Conservation (phyloP, 37 sponge, comb jelly and placozoan genomes). For the Geodia barretti region DNA sequence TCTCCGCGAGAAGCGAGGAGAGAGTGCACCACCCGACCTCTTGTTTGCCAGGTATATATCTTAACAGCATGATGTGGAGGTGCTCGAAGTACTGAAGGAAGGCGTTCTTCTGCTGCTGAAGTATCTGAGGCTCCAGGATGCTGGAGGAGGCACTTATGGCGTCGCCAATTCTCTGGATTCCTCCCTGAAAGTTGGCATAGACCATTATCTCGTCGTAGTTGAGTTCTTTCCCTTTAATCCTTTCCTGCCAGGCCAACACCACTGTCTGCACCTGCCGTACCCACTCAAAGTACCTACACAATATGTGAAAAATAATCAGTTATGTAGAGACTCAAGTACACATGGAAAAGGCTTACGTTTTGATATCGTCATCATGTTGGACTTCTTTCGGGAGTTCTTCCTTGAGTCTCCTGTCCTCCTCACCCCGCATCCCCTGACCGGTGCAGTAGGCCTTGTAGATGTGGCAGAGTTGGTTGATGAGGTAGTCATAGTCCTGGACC, state of each 20-base stretch:
- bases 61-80: slow-evolving; percentile 37
- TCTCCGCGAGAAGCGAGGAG: slow-evolving; percentile 28
- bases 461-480: slow-evolving; percentile 27
- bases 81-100: slow-evolving; percentile 32
- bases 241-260: slow-evolving; percentile 39
- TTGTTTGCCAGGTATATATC: slow-evolving; percentile 43
- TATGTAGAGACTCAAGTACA: background rate
- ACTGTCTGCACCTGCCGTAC: slow-evolving; percentile 32
- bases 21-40: slow-evolving; percentile 56
- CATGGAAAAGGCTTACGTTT: background rate
- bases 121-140: slow-evolving; percentile 10
- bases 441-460: slow-evolving; percentile 44
- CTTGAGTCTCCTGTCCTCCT: slow-evolving; percentile 14
- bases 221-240: slow-evolving; percentile 20
- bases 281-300: slow-evolving; percentile 69
- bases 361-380: slow-evolving; percentile 14
- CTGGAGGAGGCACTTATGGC: slow-evolving; percentile 28
- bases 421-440: slow-evolving; percentile 12
- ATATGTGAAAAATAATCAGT: background rate
- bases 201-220: slow-evolving; percentile 59
- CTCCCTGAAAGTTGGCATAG: slow-evolving; percentile 29
- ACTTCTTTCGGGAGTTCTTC: slow-evolving; percentile 20
- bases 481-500: slow-evolving; percentile 20
- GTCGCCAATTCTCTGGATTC: slow-evolving; percentile 16
- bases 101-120: slow-evolving; percentile 8